Percentiles rank a stretch among this genome's conserved stretches.
Conservation (phyloP, 2,888 invertebrate species). For the Callyntrura guangdongensis region DNA sequence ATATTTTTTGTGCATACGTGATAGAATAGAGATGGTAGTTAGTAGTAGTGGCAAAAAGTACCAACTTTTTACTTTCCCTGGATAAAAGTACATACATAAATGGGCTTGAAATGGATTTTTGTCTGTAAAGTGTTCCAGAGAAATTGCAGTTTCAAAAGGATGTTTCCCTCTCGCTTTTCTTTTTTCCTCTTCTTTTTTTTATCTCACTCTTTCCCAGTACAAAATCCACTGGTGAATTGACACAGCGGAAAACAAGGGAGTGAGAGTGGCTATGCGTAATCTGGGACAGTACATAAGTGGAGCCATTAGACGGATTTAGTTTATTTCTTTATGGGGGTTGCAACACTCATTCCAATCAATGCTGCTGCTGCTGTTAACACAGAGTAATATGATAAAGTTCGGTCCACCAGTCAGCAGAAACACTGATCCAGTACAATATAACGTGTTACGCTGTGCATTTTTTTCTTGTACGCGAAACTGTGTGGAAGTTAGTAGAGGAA, state of each 20-base stretch:
- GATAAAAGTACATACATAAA: background rate
- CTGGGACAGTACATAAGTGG: conserved; percentile 30
- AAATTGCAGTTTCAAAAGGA: conserved; percentile 45
- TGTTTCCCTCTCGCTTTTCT: background rate
- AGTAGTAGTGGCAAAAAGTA: background rate
- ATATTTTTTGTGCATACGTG: background rate
- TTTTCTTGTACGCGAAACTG: conserved; percentile 13
- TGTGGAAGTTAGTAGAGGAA: conserved; percentile 2
- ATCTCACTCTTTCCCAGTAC: conserved; percentile 12
- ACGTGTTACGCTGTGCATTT: background rate
- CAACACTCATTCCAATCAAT: conserved; percentile 34
- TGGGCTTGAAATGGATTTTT: conserved; percentile 38
- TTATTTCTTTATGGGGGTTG: background rate
- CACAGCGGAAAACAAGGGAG: conserved; percentile 47
- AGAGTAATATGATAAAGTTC: conserved; percentile 18
- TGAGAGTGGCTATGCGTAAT: conserved; percentile 8
- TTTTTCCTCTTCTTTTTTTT: background rate
- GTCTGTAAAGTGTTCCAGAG: conserved; percentile 10
- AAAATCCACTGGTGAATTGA: conserved; percentile 51
- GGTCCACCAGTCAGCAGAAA: background rate
- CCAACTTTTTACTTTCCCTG: background rate
- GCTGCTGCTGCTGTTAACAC: conserved; percentile 3
- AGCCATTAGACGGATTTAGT: conserved; percentile 38
- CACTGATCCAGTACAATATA: background rate
- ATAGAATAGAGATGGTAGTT: background rate